Base-by-base conservation (phyloP, 2,113 vertebrate species). In the Cavia aperea region DNA sequence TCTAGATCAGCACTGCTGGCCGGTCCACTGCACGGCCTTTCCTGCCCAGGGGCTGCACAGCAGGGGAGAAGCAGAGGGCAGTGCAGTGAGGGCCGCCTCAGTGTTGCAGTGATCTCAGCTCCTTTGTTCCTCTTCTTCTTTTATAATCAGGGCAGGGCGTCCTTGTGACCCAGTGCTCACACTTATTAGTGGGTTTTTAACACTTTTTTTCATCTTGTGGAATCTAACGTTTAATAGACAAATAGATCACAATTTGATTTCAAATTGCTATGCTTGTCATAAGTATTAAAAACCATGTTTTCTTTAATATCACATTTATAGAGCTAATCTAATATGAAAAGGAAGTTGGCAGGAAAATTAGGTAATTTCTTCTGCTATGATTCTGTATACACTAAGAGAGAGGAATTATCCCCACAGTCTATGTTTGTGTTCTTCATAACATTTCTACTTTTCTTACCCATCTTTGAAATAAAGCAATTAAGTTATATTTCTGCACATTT, bases 281-380 rank as follows among this genome's bases (percentile, higher is more conserved):
- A 33, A 81, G 16, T 88, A 95, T 96, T 94, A 95, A 91, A 93
- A 94, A 82, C 36, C 54, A 68, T 85, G 81, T 95, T 88, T 96
- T 93, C 89, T 87, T 91, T 93, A 92, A 94, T 96, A 36, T 93
- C 8, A 58, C 84, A 83, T 87, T 96, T 95, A 94, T 88, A 90
- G 77, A 63, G 75, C 36, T 90, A 94, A 88, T 93, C 12, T 86
- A 93, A 86, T 84, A 72, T 89, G 29, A 84, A 63, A 94, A 94
- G 89, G 36, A 96, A 92, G 58, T 86, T 92, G 88, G 92, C 56
- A 83, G 58, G 92, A 94, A 92, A 92, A 89, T 83, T 83, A 51
- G 23, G n/a, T 66, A 58, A 84, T 94, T 95, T 94, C 43, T 94
- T 90, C 93, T 72, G 85, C 68, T 93, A 24, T 91, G 81, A 90